Conservation (phyloP, 2,888 invertebrate species). For the Clivina fossor region DNA sequence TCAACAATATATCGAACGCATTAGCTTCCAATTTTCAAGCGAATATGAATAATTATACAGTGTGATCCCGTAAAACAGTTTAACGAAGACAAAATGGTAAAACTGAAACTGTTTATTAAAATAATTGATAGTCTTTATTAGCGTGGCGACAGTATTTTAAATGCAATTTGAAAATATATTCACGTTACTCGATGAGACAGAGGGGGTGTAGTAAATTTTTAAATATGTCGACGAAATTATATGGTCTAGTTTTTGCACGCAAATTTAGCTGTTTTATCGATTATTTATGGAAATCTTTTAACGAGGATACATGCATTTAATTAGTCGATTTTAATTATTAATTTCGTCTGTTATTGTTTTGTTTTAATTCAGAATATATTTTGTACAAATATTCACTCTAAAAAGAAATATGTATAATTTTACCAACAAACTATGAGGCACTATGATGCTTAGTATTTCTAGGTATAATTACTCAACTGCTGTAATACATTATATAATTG, state of each 20-base stretch:
- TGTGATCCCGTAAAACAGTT: constrained; percentile 11
- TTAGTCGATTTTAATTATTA: too few relatives aligned
- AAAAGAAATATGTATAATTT: too few relatives aligned
- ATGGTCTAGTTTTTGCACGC: constrained; percentile 8
- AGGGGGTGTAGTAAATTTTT: constrained; percentile 17
- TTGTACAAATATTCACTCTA: not conserved
- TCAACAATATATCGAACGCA: constrained; percentile 26
- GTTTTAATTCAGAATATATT: too few relatives aligned
- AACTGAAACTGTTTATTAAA: constrained; percentile 24
- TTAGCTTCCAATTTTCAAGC: constrained; percentile 21
- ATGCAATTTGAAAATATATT: constrained; percentile 14
- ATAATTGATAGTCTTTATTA: constrained; percentile 19
- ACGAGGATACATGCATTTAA: too few relatives aligned
- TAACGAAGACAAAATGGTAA: not conserved
- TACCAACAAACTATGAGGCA: too few relatives aligned
- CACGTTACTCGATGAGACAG: constrained; percentile 1
- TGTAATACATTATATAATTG: too few relatives aligned
- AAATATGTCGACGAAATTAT: constrained; percentile 21
- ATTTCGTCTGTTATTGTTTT: too few relatives aligned
- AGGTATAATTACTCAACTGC: too few relatives aligned
- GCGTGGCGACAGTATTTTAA: constrained; percentile 9
- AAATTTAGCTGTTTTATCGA: too few relatives aligned
- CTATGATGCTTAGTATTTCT: too few relatives aligned
- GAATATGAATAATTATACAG: constrained; percentile 21
- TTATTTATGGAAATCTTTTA: too few relatives aligned